phyloP scores from a whole-genome alignment of 2,888 invertebrate genomes.

The Cancer borealis region DNA sequence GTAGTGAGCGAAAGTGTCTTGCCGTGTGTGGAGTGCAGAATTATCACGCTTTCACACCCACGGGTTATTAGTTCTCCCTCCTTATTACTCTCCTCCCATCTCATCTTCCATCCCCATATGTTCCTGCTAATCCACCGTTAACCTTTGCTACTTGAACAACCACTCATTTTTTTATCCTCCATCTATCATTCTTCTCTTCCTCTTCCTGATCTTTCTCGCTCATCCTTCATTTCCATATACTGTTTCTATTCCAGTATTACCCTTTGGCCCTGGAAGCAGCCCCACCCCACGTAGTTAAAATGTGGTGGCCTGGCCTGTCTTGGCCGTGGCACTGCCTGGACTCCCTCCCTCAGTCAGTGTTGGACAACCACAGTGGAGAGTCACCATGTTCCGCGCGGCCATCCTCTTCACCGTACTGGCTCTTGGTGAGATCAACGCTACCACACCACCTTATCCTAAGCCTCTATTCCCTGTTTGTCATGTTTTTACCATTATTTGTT shows the following conservation, averaged over 20 bases:
- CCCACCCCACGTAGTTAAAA: background rate
- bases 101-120: no score
- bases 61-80: background rate
- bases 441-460: background rate
- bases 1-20: no score
- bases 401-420: conserved; percentile 42
- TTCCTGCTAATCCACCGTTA: no score
- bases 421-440: background rate
- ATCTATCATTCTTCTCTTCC: background rate
- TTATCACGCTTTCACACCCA: background rate
- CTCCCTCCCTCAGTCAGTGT: background rate
- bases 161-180: background rate
- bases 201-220: conserved; percentile 39
- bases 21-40: no score
- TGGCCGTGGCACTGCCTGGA: background rate
- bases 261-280: background rate
- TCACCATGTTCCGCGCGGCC: conserved; percentile 42
- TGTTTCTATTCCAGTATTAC: background rate
- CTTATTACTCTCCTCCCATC: background rate
- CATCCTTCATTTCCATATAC: background rate
- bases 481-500: background rate
- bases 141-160: no score
- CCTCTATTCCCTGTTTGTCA: background rate
- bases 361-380: background rate
- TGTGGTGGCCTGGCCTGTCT: background rate